Base-by-base conservation (phyloP, 2,888 invertebrate species). In the Bombyx huttoni region DNA sequence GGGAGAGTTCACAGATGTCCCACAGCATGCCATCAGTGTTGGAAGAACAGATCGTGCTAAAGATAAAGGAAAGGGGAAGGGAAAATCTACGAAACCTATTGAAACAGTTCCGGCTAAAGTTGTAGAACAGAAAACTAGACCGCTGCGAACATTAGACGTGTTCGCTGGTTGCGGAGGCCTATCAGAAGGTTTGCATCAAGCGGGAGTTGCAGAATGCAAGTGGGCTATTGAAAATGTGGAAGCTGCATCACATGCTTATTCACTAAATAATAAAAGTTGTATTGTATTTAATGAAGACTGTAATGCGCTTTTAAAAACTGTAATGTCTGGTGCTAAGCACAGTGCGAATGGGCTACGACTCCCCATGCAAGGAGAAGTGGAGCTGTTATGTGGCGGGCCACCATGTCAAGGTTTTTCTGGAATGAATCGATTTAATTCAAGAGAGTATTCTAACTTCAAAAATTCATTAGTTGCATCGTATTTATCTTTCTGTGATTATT, bases 391-490 rank as follows among this genome's bases (percentile, higher is more conserved):
- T 67, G 96, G 96, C 9, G 96, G 96, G 0, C 96, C 96, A 0
- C 96, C 96, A 0, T 96, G 96, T 70, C 96, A 96, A 78, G 96
- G 96, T 5, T 96, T 96, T 81, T 95, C 94, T 49, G 95, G 95
- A 46, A 96, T 96, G 95, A 96, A 96, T 77, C 86, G 96, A 51
- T 96, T 96, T 76, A 96, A 94, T 78, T 92, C 92, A 0, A 87
- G 95, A 40, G 94, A 96, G 61, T 96, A 96, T 75, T 95, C 96
- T 1, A 89, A 92, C 59, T 96, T 96, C 69, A 96, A 95, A 85
- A 96, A 95, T 74, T 96, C 96, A 0, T 82, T 96, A 12, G 93
- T 96, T 14, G 94, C 94, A 0, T 92, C 95, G 0, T 96, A 92
- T 72, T 87, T 96, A 14, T 94, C 95, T 34, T 96, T 92, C 76